phyloP scores from a whole-genome alignment of 2,113 vertebrate species.

The Seriola rivoliana region DNA sequence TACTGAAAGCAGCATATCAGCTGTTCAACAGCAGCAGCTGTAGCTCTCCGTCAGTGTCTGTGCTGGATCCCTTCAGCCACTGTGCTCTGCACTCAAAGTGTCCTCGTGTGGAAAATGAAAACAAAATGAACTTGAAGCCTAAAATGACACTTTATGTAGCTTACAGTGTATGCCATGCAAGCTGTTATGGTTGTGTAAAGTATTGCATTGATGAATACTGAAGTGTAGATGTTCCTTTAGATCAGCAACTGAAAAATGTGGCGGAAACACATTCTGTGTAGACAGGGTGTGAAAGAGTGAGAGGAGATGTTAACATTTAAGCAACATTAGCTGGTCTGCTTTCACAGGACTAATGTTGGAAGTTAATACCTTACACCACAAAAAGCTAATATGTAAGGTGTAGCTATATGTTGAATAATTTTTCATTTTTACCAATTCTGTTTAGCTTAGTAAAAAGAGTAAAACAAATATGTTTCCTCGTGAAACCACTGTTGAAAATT shows the following conservation, averaged over 20 bases:
- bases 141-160: background rate
- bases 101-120: background rate
- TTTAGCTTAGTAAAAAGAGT: background rate
- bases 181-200: background rate
- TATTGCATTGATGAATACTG: background rate
- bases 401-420: background rate
- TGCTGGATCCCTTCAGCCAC: background rate
- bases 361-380: background rate
- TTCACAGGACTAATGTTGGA: background rate
- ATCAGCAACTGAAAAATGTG: background rate
- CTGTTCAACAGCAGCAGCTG: constrained; percentile 7
- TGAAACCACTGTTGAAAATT: background rate
- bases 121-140: background rate
- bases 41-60: constrained; percentile 8
- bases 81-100: background rate
- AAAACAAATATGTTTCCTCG: background rate
- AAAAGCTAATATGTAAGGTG: background rate
- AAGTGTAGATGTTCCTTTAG: background rate
- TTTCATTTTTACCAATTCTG: background rate
- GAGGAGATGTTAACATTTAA: too few relatives aligned
- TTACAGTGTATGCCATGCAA: background rate
- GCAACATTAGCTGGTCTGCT: background rate
- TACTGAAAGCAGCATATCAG: constrained; percentile 19
- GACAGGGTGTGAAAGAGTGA: background rate
- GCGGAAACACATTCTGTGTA: background rate